phyloP scores from a whole-genome alignment of 2,797 vertebrate genomes.

The Neomorphus geoffroyi region DNA sequence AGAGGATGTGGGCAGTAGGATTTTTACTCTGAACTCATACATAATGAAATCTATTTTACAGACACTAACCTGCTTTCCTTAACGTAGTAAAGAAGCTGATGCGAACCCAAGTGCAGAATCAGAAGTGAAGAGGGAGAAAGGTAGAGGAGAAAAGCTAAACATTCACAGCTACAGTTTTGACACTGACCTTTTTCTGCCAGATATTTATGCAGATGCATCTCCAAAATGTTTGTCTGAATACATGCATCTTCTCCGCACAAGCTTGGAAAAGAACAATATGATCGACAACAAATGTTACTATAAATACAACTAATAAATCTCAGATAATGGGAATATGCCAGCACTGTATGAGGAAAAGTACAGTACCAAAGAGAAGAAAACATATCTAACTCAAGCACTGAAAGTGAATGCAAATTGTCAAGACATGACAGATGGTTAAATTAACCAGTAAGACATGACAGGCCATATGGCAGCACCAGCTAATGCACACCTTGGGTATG shows the following conservation, averaged over 20 bases:
- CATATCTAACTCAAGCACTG: background rate
- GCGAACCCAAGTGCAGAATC: background rate
- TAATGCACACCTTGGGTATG: conserved; percentile 23
- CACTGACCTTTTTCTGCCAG: background rate
- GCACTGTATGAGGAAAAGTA: background rate
- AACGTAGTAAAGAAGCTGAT: background rate
- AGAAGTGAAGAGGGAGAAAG: background rate
- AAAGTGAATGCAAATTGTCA: conserved; percentile 2
- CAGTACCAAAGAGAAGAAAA: background rate
- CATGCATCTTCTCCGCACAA: background rate
- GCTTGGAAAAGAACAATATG: accelerated
- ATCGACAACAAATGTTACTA: background rate
- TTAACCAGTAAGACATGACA: conserved; percentile 27
- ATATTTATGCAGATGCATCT: background rate
- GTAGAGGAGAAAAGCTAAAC: background rate
- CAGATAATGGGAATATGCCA: background rate
- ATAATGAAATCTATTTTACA: background rate
- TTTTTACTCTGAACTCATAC: background rate
- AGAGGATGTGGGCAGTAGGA: background rate
- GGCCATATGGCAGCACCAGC: conserved; percentile 54
- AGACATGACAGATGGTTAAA: conserved; percentile 58
- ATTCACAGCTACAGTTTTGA: background rate
- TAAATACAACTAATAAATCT: background rate
- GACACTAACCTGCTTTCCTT: background rate
- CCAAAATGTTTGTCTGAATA: background rate